Evolutionary conservation across 1,140 invertebrate genomes (phyloP).

Genomic region (Steinernema feltiae): DNA sequence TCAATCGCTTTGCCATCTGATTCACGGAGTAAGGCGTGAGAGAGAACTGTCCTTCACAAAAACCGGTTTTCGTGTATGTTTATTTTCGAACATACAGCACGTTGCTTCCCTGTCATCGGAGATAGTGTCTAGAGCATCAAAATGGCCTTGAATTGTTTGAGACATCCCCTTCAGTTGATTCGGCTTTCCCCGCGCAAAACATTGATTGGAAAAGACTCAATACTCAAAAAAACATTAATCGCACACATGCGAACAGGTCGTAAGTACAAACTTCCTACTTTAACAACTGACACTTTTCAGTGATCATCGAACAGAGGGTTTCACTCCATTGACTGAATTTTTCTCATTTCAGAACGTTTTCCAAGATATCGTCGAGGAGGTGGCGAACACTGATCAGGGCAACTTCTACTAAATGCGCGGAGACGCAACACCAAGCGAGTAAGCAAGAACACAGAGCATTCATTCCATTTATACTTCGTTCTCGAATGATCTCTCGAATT

Average conservation of each 20-base stretch:
- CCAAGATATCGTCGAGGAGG: constrained; percentile 11
- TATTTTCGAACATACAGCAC: not conserved
- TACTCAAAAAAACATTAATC: not conserved
- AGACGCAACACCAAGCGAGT: not conserved
- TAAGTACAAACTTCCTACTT: not conserved
- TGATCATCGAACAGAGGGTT: too few relatives aligned
- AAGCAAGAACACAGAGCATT: not conserved
- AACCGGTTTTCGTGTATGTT: not conserved
- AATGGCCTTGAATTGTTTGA: not conserved
- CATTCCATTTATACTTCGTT: not conserved
- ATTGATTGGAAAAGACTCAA: not conserved
- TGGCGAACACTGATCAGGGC: constrained; percentile 2
- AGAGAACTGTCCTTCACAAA: not conserved
- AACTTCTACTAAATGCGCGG: not conserved
- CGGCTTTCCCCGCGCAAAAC: not conserved
- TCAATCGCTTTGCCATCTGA: too few relatives aligned
- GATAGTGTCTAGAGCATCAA: not conserved
- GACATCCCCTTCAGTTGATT: not conserved
- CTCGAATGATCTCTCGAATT: constrained; percentile 12
- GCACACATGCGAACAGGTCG: not conserved
- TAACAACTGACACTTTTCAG: too few relatives aligned
- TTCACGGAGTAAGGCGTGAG: too few relatives aligned
- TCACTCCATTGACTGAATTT: too few relatives aligned
- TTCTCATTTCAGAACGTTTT: constrained; percentile 9
- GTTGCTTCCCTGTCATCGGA: not conserved